Conservation (phyloP, 2,888 invertebrate genomes). For the Cerastoderma edule region DNA sequence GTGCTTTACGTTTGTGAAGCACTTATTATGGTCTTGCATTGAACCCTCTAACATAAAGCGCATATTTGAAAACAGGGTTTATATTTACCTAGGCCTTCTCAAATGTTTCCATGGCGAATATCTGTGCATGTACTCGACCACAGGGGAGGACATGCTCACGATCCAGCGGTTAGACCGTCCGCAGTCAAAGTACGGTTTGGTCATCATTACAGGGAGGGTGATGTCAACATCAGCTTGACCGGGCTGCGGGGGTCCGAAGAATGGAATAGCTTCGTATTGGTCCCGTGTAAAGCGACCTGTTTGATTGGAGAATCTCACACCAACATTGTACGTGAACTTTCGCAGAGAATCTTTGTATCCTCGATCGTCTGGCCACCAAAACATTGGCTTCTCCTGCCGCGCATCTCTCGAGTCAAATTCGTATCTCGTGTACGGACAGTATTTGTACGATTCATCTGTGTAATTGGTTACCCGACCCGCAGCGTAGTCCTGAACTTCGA, state of each 20-base stretch:
- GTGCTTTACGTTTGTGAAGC: too few relatives aligned
- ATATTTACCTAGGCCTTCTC: conserved; percentile 79
- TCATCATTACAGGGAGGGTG: conserved; percentile 95
- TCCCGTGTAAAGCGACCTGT: conserved; percentile 78
- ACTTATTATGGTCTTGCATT: too few relatives aligned
- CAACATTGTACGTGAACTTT: conserved; percentile 80
- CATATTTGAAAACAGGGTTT: too few relatives aligned
- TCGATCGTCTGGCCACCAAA: conserved; percentile 96
- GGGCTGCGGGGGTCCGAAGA: conserved; percentile 83
- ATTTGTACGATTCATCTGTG: conserved; percentile 94
- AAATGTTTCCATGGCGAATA: conserved; percentile 81
- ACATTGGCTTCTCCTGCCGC: conserved; percentile 49
- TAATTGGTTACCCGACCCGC: conserved; percentile 94
- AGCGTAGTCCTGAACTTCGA: conserved; percentile 86
- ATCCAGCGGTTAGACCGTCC: conserved; percentile 98
- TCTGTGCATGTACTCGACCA: conserved; percentile 95
- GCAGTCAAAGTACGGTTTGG: conserved; percentile 97
- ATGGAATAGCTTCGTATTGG: conserved; percentile 73
- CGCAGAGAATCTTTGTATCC: conserved; percentile 87
- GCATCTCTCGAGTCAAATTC: conserved; percentile 51
- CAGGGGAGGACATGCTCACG: conserved; percentile 95
- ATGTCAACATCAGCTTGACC: conserved; percentile 76
- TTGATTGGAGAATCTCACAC: conserved; percentile 80
- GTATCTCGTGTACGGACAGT: conserved; percentile 85
- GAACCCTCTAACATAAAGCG: too few relatives aligned